A percentile compares a stretch with the other conserved stretches of the same genome.
phyloP scores from a whole-genome alignment of 2,888 invertebrate species.

The Drosophila leonis region DNA sequence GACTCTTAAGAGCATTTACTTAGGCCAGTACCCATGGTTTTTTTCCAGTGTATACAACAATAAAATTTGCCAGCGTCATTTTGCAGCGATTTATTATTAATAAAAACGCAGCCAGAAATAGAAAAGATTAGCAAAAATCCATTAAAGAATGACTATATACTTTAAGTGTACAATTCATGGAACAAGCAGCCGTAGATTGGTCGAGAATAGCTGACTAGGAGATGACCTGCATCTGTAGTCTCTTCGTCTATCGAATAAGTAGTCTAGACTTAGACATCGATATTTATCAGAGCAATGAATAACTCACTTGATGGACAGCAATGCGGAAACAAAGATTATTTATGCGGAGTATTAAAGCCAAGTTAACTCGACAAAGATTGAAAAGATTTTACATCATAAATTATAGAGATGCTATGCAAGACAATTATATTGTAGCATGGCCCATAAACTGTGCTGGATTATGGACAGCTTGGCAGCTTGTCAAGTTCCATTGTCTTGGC shows the following conservation, averaged over 20 bases:
- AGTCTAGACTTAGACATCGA: background rate
- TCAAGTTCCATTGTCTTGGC: constrained; percentile 2
- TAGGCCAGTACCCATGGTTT: background rate
- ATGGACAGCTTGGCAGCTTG: constrained; percentile 9
- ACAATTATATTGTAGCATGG: background rate
- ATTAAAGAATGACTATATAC: constrained; percentile 25
- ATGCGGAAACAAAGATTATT: constrained; percentile 3
- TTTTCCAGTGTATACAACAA: constrained; percentile 6
- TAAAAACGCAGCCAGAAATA: constrained; percentile 40
- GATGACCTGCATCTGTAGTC: constrained; percentile 3
- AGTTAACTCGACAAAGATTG: background rate
- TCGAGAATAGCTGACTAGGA: background rate
- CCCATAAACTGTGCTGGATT: constrained; percentile 9
- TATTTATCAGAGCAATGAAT: constrained; percentile 2
- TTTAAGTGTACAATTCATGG: constrained; percentile 12
- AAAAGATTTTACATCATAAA: constrained; percentile 16
- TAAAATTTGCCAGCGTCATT: constrained; percentile 60
- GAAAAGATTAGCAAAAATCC: constrained; percentile 24
- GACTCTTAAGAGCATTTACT: background rate
- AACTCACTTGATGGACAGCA: constrained; percentile 1
- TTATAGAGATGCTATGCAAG: constrained; percentile 7
- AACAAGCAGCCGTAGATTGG: background rate
- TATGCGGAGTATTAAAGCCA: background rate
- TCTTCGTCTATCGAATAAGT: background rate
- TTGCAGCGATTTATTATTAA: constrained; percentile 66